A percentile compares a stretch with the other conserved stretches of the same genome.
These are phyloP conservation scores for Drosophila subsilvestris DNA, from an alignment of 2,888 invertebrate genomes.

Conservation along the genomic window DNA sequence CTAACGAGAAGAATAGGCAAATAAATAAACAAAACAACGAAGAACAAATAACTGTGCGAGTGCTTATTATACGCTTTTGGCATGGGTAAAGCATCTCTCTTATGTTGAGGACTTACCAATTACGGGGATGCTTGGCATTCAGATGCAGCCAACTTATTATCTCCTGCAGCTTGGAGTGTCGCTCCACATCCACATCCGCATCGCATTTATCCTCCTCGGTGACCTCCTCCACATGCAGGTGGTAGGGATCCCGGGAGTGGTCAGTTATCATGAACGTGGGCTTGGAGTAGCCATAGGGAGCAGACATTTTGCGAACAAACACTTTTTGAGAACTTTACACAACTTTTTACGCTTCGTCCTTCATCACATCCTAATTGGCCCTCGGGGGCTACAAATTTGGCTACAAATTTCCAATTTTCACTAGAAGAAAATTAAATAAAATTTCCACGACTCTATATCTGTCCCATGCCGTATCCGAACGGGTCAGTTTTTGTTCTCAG, in stretches of 20 bases:
- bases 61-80: conserved; percentile 13
- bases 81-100: conserved; percentile 2
- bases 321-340: background rate
- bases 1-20: conserved; percentile 23
- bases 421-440: conserved; percentile 41
- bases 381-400: conserved; percentile 5
- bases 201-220: conserved; percentile 55
- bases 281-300: conserved; percentile 55
- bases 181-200: conserved; percentile 60
- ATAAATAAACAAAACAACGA: conserved; percentile 6
- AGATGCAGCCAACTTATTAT: conserved; percentile 77
- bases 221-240: conserved; percentile 37
- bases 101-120: conserved; percentile 62
- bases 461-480: conserved; percentile 31
- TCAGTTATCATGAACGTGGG: conserved; percentile 70
- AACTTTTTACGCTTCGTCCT: conserved; percentile 4
- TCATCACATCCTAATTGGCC: conserved; percentile 27
- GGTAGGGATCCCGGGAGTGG: conserved; percentile 65
- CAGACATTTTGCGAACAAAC: conserved; percentile 52
- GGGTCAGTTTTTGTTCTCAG: conserved; percentile 20
- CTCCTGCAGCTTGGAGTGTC: conserved; percentile 75
- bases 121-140: conserved; percentile 63
- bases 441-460: conserved; percentile 10
- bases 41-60: conserved; percentile 5
- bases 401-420: conserved; percentile 32